These are phyloP conservation scores for Ephialtes manifestator DNA, from an alignment of 2,888 invertebrate species.

Conservation along the genomic window DNA sequence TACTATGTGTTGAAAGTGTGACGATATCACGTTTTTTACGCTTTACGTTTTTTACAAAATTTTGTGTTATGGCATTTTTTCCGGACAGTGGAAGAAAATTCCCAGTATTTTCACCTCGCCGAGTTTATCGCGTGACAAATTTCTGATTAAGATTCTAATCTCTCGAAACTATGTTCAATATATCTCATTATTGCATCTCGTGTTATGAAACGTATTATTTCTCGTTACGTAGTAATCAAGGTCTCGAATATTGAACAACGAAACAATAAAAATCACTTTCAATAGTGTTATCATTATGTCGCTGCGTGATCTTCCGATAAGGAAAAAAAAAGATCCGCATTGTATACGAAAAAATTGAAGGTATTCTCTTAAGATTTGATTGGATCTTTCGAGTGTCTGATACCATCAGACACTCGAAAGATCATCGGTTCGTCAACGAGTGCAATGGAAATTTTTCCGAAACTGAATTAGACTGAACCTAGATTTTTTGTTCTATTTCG, in stretches of 20 bases:
- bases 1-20: too few species aligned
- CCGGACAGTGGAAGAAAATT: too few species aligned
- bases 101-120: not conserved
- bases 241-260: not conserved
- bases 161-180: not conserved
- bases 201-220: constrained; percentile 2
- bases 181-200: constrained; percentile 13
- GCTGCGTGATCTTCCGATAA: not conserved
- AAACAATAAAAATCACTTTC: not conserved
- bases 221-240: not conserved
- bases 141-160: not conserved
- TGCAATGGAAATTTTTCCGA: not conserved
- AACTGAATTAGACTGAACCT: not conserved
- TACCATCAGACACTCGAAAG: not conserved
- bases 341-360: not conserved
- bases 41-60: too few species aligned
- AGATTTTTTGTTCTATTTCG: not conserved
- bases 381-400: too few species aligned
- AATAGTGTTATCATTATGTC: not conserved
- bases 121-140: not conserved
- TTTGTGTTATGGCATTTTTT: too few species aligned
- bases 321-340: not conserved
- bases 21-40: too few species aligned
- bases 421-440: not conserved
- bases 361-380: not conserved